Evolutionary conservation across 1,140 invertebrate species (phyloP).

Genomic region (Coenobita brevimanus): DNA sequence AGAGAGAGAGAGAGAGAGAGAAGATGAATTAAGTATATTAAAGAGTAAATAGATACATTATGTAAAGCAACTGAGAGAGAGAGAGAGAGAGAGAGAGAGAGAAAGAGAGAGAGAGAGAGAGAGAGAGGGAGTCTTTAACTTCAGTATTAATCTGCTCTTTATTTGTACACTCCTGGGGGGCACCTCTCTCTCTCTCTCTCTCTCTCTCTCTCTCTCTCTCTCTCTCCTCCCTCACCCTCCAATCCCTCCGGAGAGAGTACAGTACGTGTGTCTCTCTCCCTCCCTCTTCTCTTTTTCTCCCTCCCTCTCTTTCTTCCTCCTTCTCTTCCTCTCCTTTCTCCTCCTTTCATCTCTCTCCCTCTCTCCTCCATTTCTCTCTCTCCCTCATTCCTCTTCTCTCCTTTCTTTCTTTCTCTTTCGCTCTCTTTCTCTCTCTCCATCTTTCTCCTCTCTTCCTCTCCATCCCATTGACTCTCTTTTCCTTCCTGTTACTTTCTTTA

Average conservation of each 20-base stretch:
- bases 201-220: constrained; percentile 6
- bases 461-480: too few relatives aligned
- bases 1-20: not conserved
- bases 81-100: too few relatives aligned
- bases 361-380: not conserved
- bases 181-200: not conserved
- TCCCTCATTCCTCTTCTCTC: not conserved
- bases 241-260: too few relatives aligned
- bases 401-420: not conserved
- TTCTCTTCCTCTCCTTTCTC: not conserved
- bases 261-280: too few relatives aligned
- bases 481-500: not conserved
- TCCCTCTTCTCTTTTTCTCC: too few relatives aligned
- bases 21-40: not conserved
- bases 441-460: too few relatives aligned
- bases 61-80: too few relatives aligned
- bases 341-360: not conserved
- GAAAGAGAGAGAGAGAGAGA: too few relatives aligned
- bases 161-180: not conserved
- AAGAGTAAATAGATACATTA: too few relatives aligned
- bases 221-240: not conserved
- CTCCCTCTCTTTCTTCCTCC: not conserved
- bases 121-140: too few relatives aligned
- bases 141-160: not conserved
- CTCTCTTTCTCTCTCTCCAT: not conserved